Conservation (phyloP, 2,797 vertebrate genomes). For the Catharus ustulatus region DNA sequence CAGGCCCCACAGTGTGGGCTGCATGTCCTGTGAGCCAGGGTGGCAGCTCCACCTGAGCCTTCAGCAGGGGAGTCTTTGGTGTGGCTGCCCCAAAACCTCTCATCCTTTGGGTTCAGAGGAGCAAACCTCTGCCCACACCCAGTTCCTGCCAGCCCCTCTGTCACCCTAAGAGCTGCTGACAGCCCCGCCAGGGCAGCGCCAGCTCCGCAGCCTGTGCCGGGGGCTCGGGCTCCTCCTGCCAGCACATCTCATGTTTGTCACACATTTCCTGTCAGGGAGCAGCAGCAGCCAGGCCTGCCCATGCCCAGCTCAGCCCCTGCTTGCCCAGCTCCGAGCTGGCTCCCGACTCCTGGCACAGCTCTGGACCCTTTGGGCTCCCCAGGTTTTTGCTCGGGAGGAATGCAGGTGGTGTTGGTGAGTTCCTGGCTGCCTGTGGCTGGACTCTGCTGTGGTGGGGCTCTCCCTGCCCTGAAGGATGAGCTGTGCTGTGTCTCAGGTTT, state of each 20-base stretch:
- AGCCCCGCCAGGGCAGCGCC: not conserved
- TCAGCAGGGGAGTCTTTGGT: not conserved
- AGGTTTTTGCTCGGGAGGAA: not conserved
- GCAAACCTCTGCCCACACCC: not conserved
- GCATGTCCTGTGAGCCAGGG: accelerated
- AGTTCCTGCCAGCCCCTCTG: not conserved
- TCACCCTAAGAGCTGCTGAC: constrained; percentile 9
- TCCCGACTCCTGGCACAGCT: accelerated
- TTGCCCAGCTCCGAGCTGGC: accelerated
- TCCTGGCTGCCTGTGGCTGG: not conserved
- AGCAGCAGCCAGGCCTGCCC: not conserved
- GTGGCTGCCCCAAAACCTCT: not conserved
- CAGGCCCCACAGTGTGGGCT: not conserved
- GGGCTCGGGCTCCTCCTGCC: not conserved
- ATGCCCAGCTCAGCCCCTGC: not conserved
- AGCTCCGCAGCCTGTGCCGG: not conserved
- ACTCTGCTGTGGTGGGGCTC: accelerated
- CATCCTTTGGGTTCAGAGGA: not conserved
- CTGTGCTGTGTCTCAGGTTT: accelerated
- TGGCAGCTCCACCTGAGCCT: not conserved
- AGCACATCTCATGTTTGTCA: not conserved
- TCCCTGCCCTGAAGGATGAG: not conserved
- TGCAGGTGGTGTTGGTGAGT: accelerated
- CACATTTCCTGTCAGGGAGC: not conserved
- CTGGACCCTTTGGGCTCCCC: not conserved